Conservation (phyloP, 2,888 invertebrate genomes). For the Gymnocheta viridis region DNA sequence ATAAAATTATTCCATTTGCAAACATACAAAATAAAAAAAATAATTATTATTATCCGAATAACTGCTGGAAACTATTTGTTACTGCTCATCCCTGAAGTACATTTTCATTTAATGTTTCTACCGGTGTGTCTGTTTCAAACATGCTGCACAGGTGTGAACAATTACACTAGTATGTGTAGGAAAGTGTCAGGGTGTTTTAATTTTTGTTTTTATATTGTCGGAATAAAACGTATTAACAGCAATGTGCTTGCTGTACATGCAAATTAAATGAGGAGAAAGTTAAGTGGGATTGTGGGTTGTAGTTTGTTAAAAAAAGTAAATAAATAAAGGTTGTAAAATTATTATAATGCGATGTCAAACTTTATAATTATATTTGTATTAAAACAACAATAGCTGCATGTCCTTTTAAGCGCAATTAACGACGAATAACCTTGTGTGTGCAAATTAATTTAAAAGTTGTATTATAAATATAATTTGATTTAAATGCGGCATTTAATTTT, state of each 20-base stretch:
- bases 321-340: slow-evolving; percentile 12
- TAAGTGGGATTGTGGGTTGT: background rate
- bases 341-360: slow-evolving; percentile 40
- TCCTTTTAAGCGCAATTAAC: slow-evolving; percentile 3
- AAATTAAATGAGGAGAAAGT: background rate
- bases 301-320: background rate
- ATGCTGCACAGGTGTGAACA: slow-evolving; percentile 36
- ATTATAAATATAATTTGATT: background rate
- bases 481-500: background rate
- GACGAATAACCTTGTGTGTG: background rate
- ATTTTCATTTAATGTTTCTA: slow-evolving; percentile 22
- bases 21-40: background rate
- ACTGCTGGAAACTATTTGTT: slow-evolving; percentile 8
- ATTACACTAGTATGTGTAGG: background rate
- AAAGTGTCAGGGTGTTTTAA: background rate
- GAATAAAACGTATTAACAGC: slow-evolving; percentile 6
- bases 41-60: background rate
- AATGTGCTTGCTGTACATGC: background rate
- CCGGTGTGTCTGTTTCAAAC: slow-evolving; percentile 21
- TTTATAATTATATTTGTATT: slow-evolving; percentile 50
- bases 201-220: background rate
- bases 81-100: slow-evolving; percentile 11
- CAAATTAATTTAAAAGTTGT: background rate
- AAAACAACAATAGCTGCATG: slow-evolving; percentile 11
- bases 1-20: background rate